phyloP scores from a whole-genome alignment of 2,888 invertebrate species.

The Nasonovia ribisnigri region DNA sequence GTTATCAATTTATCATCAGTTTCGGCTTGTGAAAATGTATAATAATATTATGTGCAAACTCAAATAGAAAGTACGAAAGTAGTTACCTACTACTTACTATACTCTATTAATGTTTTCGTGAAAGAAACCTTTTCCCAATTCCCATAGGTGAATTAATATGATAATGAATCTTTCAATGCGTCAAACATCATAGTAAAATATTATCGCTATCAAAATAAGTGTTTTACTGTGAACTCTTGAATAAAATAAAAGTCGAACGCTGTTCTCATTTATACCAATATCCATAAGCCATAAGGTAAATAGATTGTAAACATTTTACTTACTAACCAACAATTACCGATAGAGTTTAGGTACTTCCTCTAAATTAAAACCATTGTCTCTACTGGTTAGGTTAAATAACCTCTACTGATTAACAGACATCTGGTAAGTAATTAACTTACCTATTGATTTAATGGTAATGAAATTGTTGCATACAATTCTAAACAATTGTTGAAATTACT shows the following conservation, averaged over 20 bases:
- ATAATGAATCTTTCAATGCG: background rate
- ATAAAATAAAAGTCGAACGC: background rate
- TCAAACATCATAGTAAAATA: background rate
- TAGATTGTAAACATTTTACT: background rate
- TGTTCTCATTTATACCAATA: background rate
- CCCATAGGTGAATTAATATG: background rate
- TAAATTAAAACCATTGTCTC: background rate
- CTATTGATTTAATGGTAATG: background rate
- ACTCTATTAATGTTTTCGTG: background rate
- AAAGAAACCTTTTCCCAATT: background rate
- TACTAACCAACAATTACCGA: background rate
- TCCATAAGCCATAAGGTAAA: background rate
- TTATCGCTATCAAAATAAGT: background rate
- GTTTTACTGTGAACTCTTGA: background rate
- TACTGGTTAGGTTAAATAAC: too few relatives aligned
- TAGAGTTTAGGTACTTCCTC: background rate
- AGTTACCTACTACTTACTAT: background rate
- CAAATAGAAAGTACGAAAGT: background rate
- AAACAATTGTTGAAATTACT: background rate
- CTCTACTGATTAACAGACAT: background rate
- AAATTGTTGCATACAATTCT: background rate
- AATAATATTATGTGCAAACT: background rate
- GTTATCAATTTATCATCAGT: background rate
- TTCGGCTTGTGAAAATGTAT: background rate
- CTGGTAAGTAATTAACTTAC: background rate